A percentile compares a stretch with the other conserved stretches of the same genome.
These are phyloP conservation scores for Cephus rjabovi DNA, from an alignment of 2,888 invertebrate species.

Conservation along the genomic window DNA sequence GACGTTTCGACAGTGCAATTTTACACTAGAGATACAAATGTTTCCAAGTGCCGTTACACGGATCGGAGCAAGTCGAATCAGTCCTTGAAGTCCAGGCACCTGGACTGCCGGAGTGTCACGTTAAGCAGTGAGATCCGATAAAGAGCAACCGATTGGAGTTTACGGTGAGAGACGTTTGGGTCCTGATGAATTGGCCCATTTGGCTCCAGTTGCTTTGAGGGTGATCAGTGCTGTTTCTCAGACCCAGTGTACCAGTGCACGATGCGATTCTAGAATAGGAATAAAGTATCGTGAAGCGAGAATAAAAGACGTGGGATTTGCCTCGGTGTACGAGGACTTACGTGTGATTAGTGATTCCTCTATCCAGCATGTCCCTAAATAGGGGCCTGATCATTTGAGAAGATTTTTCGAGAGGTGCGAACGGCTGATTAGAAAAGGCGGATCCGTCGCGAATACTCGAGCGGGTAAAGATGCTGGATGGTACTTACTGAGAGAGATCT, in stretches of 20 bases:
- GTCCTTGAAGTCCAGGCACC: neutral
- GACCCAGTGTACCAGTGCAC: neutral
- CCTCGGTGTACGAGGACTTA: neutral
- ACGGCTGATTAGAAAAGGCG: neutral
- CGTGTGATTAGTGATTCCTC: neutral
- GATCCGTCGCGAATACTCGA: neutral
- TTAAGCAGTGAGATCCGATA: neutral
- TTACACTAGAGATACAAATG: neutral
- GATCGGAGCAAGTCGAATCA: neutral
- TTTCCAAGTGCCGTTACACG: neutral
- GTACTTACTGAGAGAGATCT: neutral
- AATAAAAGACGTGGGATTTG: neutral
- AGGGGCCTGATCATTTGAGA: neutral
- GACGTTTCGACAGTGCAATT: slow-evolving; percentile 28
- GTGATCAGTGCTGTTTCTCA: neutral
- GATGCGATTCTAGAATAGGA: neutral
- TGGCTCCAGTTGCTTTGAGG: neutral
- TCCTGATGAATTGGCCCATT: neutral
- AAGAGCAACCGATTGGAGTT: neutral
- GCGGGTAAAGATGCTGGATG: neutral
- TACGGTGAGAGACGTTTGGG: neutral
- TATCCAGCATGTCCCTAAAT: neutral
- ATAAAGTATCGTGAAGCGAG: neutral
- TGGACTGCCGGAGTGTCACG: neutral
- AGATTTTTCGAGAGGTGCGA: neutral